These are phyloP conservation scores for Nineta flava DNA, from an alignment of 2,888 invertebrate genomes.

Conservation along the genomic window DNA sequence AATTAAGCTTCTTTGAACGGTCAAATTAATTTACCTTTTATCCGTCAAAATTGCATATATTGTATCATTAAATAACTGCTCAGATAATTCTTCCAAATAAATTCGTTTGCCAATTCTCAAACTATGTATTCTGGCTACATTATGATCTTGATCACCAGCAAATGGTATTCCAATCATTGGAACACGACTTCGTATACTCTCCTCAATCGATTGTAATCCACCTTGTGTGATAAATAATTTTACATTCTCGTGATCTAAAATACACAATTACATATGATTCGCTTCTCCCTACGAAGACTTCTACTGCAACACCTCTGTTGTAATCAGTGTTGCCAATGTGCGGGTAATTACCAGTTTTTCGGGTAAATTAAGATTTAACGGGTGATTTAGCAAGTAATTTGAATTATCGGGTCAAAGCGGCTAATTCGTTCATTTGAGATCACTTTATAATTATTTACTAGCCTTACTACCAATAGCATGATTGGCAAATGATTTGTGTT, in stretches of 20 bases:
- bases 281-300: neutral
- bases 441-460: no score
- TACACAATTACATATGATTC: neutral
- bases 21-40: neutral
- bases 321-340: no score
- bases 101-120: neutral
- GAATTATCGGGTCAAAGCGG: no score
- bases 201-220: constrained; percentile 5
- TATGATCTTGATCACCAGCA: constrained; percentile 5
- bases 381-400: no score
- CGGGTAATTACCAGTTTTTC: no score
- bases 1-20: no score
- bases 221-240: constrained; percentile 6
- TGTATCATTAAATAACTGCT: neutral
- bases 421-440: no score
- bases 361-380: no score
- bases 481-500: no score
- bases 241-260: constrained; percentile 3
- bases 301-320: no score
- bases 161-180: constrained; percentile 6
- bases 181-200: constrained; percentile 1
- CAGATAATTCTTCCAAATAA: neutral
- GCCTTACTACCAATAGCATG: no score
- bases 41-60: neutral
- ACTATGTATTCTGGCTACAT: neutral